Conservation (phyloP, 1,140 invertebrate species). For the Drosophila arizonae region DNA sequence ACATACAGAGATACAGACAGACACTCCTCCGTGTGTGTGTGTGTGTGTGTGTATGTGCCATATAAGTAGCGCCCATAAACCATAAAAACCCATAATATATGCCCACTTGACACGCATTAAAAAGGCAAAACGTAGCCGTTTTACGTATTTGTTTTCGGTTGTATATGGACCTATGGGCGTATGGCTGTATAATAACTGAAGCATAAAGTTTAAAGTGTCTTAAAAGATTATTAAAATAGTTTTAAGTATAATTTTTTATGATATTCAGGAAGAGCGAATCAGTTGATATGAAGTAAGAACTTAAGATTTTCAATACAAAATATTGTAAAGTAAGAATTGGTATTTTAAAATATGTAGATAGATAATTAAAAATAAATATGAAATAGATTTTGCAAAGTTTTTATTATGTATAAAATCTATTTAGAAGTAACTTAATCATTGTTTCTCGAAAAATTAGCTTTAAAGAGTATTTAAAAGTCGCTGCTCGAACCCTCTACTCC, state of each 20-base stretch:
- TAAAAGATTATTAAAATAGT: background rate
- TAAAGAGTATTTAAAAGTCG: no score
- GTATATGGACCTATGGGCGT: background rate
- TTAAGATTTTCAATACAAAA: no score
- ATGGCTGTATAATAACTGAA: background rate
- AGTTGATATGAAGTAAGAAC: no score
- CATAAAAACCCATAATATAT: slow-evolving; percentile 71
- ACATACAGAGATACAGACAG: background rate
- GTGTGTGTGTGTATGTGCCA: slow-evolving; percentile 11
- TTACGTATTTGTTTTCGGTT: slow-evolving; percentile 23
- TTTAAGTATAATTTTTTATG: background rate
- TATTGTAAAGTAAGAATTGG: no score
- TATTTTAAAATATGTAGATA: no score
- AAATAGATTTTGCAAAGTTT: background rate
- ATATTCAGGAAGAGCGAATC: no score
- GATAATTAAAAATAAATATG: background rate
- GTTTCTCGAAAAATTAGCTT: no score
- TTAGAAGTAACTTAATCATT: no score
- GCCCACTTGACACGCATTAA: slow-evolving; percentile 80
- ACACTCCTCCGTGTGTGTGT: background rate
- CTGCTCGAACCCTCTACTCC: no score
- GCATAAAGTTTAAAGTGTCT: no score
- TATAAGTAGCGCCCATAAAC: slow-evolving; percentile 68
- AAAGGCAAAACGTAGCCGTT: slow-evolving; percentile 22
- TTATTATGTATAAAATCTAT: no score